Conservation (phyloP, 2,113 vertebrate genomes). For the Halichoerus grypus region DNA sequence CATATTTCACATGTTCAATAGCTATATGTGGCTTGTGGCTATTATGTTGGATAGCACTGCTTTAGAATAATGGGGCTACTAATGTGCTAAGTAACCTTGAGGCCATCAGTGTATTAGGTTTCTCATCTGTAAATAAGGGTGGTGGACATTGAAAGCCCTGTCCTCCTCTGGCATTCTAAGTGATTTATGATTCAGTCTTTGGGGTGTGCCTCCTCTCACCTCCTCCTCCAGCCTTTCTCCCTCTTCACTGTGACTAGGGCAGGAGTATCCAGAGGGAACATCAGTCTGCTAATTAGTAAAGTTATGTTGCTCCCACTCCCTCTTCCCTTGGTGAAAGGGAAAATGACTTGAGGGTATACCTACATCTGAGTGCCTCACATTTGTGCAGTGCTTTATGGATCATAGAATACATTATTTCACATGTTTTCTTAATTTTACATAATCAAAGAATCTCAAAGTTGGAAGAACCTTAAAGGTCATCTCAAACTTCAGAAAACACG, state of each 20-base stretch:
- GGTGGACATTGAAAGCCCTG: slow-evolving; percentile 2
- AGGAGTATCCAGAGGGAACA: slow-evolving; percentile 41
- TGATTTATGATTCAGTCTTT: slow-evolving; percentile 61
- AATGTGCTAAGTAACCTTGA: background rate
- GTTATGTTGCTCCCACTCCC: slow-evolving; percentile 24
- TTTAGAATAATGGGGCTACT: slow-evolving; percentile 43
- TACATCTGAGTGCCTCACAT: slow-evolving; percentile 50
- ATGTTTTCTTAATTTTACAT: slow-evolving; percentile 56
- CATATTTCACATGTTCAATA: slow-evolving; percentile 26
- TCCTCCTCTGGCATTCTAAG: background rate
- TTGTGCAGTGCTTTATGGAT: slow-evolving; percentile 38
- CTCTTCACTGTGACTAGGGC: background rate
- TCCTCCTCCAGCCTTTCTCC: slow-evolving; percentile 6
- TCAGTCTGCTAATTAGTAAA: slow-evolving; percentile 55
- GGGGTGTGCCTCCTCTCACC: background rate
- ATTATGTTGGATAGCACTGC: background rate
- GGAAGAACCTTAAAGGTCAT: slow-evolving; percentile 33
- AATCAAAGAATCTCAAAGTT: slow-evolving; percentile 60
- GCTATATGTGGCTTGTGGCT: slow-evolving; percentile 1
- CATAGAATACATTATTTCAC: slow-evolving; percentile 18
- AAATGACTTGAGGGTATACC: slow-evolving; percentile 55
- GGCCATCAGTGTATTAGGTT: slow-evolving; percentile 11
- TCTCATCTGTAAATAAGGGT: slow-evolving; percentile 40
- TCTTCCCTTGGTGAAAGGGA: slow-evolving; percentile 43
- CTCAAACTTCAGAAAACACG: slow-evolving; percentile 58